Conservation (phyloP, 1,140 invertebrate genomes). For the Drosophila lacteicornis region DNA sequence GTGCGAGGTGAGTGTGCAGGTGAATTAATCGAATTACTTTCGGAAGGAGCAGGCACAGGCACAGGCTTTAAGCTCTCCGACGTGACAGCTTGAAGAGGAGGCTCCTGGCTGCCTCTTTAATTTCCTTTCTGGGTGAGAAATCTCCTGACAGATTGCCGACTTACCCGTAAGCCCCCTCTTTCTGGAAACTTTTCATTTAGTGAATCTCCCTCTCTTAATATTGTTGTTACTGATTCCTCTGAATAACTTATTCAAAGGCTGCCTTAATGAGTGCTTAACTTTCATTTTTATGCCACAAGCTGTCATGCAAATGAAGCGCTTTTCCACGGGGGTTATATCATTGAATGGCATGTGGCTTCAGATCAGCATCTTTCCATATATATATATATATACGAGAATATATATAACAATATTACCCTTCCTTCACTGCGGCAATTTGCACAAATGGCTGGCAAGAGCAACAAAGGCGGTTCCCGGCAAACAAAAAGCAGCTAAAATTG, state of each 20-base stretch:
- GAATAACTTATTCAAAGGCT: constrained; percentile 72
- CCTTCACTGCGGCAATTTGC: constrained; percentile 68
- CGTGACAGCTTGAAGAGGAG: constrained; percentile 29
- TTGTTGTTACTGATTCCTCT: constrained; percentile 1
- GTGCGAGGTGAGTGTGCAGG: constrained; percentile 8
- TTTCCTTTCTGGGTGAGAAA: not conserved
- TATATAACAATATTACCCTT: constrained; percentile 37
- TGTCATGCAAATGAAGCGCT: constrained; percentile 18
- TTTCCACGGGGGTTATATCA: constrained; percentile 26
- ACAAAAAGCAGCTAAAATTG: constrained; percentile 25
- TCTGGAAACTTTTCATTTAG: constrained; percentile 40
- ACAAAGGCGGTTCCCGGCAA: constrained; percentile 48
- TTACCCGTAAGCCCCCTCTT: constrained; percentile 35
- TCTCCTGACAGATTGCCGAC: constrained; percentile 31
- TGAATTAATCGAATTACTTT: constrained; percentile 29
- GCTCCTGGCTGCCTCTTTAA: not conserved
- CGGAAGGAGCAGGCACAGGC: not conserved
- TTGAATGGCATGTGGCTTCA: constrained; percentile 22
- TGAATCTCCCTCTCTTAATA: constrained; percentile 24
- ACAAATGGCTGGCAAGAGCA: constrained; percentile 73
- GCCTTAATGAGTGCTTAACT: constrained; percentile 78
- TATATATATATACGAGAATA: not conserved
- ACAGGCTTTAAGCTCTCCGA: constrained; percentile 16
- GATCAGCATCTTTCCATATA: constrained; percentile 14
- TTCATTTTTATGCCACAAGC: constrained; percentile 65